Evolutionary conservation across 2,888 invertebrate species (phyloP), one percentile per base, ranked within the genome.

Genomic region (Sialis fuliginosa): DNA sequence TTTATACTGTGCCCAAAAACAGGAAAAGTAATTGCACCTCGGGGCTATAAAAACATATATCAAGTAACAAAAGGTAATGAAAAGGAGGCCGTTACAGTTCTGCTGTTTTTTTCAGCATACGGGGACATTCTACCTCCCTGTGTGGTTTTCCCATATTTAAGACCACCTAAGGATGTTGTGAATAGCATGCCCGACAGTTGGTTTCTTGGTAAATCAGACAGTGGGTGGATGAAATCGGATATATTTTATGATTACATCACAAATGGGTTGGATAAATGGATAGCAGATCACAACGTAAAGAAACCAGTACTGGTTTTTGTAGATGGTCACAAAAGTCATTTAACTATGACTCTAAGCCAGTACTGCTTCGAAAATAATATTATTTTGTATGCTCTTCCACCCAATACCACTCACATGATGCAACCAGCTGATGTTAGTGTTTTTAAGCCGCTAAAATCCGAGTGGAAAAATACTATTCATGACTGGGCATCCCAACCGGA

Each of bases 401-500:
- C 55, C 7, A 57, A 58, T 47, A 48, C 52, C 6, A 55, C 53
- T 4, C 54, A 56, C 39, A 51, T 58, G 8, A 39, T 56, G 39
- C 57, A 60, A 46, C 58, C 58, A 7, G 54, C 53, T 9, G 55
- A 57, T 49, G 56, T 58, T 6, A 51, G 52, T 7, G 53, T 59
- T 22, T 59, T 58, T 48, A 51, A 53, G 9, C 56, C 56, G 6
- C 47, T 59, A 32, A 59, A 59, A 47, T 49, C 48, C 6, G 50
- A 55, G 35, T 60, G 56, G 56, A 52, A 57, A 52, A 50, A 55
- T 42, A 52, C 53, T 32, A 53, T 55, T 6, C 45, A 52, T 45
- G 48, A 48, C 6, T 54, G 53, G 52, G 54, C 55, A 44, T 48
- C 45, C 34, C 35, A 32, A 43, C 51, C 52, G 33, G 53, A 55